Conservation (phyloP, 2,797 vertebrate species). For the Peromyscus eremicus region DNA sequence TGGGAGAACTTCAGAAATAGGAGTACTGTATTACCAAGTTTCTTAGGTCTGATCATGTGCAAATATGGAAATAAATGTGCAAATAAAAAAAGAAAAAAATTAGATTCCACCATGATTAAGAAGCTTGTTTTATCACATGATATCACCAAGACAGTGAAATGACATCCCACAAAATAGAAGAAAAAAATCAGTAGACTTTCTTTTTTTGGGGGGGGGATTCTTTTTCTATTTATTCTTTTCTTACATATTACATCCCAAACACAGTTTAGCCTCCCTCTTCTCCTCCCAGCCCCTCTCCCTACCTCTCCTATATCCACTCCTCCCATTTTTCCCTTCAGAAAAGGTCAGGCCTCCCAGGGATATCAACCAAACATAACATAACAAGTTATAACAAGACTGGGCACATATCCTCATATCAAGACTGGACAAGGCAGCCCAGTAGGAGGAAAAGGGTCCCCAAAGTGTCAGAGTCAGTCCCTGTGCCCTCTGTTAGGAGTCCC, state of each 20-base stretch:
- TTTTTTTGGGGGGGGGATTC: neutral
- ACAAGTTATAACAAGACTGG: no score
- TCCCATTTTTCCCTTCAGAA: no score
- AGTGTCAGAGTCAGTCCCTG: no score
- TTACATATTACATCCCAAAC: neutral
- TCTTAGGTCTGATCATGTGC: neutral
- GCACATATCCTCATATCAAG: no score
- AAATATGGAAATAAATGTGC: no score
- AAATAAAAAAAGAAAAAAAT: neutral
- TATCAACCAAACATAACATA: no score
- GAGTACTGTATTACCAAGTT: neutral
- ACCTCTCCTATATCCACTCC: neutral
- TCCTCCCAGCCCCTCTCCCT: neutral
- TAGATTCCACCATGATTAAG: neutral
- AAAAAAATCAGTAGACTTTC: neutral
- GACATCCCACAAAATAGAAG: neutral
- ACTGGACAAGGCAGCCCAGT: no score
- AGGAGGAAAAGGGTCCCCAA: no score
- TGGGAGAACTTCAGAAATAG: neutral
- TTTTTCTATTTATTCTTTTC: neutral
- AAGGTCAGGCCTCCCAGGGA: no score
- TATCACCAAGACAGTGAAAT: neutral
- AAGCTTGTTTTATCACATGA: neutral
- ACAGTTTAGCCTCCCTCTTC: neutral
- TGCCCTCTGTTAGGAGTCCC: no score